Evolutionary conservation across 2,888 invertebrate genomes (phyloP), one percentile per base, ranked within the genome.

Genomic region (Hybos culiciformis): DNA sequence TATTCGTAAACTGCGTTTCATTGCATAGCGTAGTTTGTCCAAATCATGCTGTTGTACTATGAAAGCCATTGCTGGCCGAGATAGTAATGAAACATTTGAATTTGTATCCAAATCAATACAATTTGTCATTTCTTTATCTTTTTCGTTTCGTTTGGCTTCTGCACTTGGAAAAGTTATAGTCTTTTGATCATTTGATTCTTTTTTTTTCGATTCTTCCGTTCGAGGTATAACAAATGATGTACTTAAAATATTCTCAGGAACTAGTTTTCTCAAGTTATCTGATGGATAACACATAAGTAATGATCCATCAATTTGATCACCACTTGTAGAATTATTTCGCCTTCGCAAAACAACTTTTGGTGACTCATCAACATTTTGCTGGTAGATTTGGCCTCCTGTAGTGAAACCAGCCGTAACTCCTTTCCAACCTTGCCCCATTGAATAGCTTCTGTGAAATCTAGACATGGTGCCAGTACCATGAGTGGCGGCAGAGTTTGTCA

Each of bases 41-140:
- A 96, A 70, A 60, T 94, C 90, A 55, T 92, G 85, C 47, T 83
- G 79, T 47, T 84, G 80, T 4, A 86, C 71, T 37, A 94, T 78
- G 59, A 97, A 97, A 0, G 80, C 69, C 70, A 96, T 77, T 1
- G 93, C 87, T 0, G 93, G 91, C 29, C 91, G 74, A 20, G 53
- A 50, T 4, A 64, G 46, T 5, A 66, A 41, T 0, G 53, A 52
- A n/a, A n/a, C n/a, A 41, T 54, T 63, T 1, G 57, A 49, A 45
- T 56, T 61, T 18, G 52, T 52, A 19, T 54, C 54, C 9, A 53
- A 42, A 29, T 58, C 56, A 6, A 42, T 46, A 21, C 47, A 47
- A 19, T 42, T 54, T 14, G 44, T 32, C 17, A 37, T 37, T 17
- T 46, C 46, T 20, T 54, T 50, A 5, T 45, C 44, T 12, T 46